These are phyloP conservation scores for Ameiurus melas DNA, from an alignment of 2,113 vertebrate species.

Conservation along the genomic window DNA sequence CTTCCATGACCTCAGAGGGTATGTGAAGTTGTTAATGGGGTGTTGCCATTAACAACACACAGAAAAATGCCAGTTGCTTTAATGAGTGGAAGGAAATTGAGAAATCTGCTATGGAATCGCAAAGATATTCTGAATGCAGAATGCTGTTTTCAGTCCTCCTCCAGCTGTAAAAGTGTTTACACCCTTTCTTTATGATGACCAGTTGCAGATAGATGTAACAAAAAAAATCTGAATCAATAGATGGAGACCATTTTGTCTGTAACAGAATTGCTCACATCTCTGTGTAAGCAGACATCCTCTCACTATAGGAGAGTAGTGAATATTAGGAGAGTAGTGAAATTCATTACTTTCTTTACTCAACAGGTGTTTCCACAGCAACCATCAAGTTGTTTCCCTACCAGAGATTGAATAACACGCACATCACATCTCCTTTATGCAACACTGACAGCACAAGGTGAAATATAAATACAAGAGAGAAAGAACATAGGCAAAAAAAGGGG, in stretches of 20 bases:
- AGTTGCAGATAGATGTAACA: background rate
- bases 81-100: constrained; percentile 48
- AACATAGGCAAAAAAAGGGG: constrained; percentile 12
- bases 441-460: constrained; percentile 49
- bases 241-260: background rate
- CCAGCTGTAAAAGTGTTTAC: constrained; percentile 12
- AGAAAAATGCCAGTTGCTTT: constrained; percentile 39
- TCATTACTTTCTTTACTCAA: constrained; percentile 33
- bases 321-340: constrained; percentile 15
- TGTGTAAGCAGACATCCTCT: constrained; percentile 8
- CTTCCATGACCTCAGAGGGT: constrained; percentile 56
- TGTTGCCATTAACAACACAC: constrained; percentile 68
- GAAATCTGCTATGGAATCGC: constrained; percentile 32
- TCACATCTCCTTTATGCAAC: constrained; percentile 45
- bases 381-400: constrained; percentile 24
- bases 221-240: background rate
- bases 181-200: background rate
- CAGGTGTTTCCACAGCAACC: constrained; percentile 54
- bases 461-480: constrained; percentile 34
- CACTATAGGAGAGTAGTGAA: too few relatives aligned
- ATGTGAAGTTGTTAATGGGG: constrained; percentile 60
- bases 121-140: constrained; percentile 22
- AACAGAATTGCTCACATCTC: background rate
- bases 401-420: constrained; percentile 42
- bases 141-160: constrained; percentile 1